These are phyloP conservation scores for Lophura nycthemera DNA, from an alignment of 2,113 vertebrate genomes.

Conservation along the genomic window DNA sequence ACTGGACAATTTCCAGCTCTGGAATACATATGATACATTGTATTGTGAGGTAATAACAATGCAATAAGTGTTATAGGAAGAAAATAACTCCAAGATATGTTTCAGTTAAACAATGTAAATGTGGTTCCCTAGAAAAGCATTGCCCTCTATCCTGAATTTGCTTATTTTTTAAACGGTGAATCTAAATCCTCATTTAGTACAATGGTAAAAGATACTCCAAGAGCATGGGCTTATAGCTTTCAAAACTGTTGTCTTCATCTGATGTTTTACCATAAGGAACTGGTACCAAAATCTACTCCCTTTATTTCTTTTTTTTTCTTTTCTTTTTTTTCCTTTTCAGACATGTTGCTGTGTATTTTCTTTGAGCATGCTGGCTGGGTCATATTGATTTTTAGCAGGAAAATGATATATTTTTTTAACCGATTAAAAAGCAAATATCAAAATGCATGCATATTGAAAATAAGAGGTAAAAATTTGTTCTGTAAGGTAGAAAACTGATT, in stretches of 20 bases:
- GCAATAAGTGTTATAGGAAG: neutral
- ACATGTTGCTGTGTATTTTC: neutral
- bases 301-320: neutral
- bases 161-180: neutral
- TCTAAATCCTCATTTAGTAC: neutral
- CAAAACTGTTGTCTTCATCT: neutral
- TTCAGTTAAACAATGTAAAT: neutral
- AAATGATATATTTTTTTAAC: neutral
- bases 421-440: neutral
- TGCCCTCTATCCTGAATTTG: neutral
- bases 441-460: neutral
- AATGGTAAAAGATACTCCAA: neutral
- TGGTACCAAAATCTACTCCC: neutral
- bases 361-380: neutral
- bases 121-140: neutral
- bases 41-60: slow-evolving; percentile 77
- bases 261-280: neutral
- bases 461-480: neutral
- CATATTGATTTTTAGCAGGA: slow-evolving; percentile 8
- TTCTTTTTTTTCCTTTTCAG: neutral
- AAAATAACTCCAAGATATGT: neutral
- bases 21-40: slow-evolving; percentile 79
- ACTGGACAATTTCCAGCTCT: slow-evolving; percentile 67
- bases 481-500: neutral
- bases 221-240: neutral